Evolutionary conservation across 2,888 invertebrate genomes (phyloP).

Genomic region (Creontiades dilutus): DNA sequence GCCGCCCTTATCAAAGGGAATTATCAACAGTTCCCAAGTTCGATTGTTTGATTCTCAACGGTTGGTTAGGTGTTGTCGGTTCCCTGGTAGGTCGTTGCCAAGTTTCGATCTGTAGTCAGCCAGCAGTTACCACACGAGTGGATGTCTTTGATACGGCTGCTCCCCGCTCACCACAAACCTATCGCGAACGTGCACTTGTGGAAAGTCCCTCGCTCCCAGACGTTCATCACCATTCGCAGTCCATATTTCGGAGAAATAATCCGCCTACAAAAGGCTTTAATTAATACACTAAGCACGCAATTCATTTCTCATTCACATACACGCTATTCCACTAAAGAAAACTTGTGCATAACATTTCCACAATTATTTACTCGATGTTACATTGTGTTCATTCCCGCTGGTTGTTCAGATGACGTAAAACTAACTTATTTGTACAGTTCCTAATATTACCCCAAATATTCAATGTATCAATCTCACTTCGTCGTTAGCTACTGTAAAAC

Average conservation of each 20-base stretch:
- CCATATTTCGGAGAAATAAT: background rate
- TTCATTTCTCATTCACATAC: no score
- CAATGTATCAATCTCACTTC: no score
- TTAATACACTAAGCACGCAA: background rate
- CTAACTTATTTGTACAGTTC: no score
- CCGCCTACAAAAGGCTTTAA: background rate
- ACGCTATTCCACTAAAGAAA: no score
- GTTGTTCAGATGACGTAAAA: no score
- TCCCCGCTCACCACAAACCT: background rate
- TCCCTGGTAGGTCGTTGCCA: slow-evolving; percentile 21
- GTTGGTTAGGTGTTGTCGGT: slow-evolving; percentile 28
- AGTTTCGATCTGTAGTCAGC: background rate
- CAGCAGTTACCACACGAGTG: slow-evolving; percentile 37
- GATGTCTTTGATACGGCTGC: slow-evolving; percentile 38
- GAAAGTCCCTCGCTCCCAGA: background rate
- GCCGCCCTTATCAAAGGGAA: slow-evolving; percentile 36
- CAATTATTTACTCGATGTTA: no score
- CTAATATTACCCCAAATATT: no score
- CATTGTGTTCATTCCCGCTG: no score
- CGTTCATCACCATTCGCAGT: background rate
- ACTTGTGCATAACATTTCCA: no score
- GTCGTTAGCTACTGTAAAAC: no score
- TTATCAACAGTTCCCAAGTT: slow-evolving; percentile 39
- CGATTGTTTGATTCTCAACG: slow-evolving; percentile 36
- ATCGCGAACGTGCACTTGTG: background rate